Evolutionary conservation across 2,113 vertebrate species (phyloP).

Genomic region (Mionectes macconnelli): DNA sequence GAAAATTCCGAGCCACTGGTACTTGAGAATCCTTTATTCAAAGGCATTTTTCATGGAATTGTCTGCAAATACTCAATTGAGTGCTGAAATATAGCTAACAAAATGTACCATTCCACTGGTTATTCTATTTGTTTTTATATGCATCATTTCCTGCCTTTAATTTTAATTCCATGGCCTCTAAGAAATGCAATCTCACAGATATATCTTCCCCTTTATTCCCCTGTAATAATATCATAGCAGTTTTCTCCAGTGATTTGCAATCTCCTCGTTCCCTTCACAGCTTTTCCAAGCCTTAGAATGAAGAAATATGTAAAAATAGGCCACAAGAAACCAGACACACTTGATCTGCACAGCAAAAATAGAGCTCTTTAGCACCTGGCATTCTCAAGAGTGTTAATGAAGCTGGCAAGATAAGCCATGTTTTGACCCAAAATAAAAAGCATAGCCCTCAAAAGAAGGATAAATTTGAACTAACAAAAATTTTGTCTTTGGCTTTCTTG

Average conservation of each 20-base stretch:
- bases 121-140: neutral
- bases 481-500: neutral
- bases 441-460: neutral
- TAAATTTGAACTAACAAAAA: neutral
- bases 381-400: conserved; percentile 59
- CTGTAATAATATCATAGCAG: conserved; percentile 7
- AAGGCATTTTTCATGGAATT: neutral
- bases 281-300: conserved; percentile 29
- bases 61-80: neutral
- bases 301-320: conserved; percentile 63
- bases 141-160: neutral
- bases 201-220: neutral
- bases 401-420: conserved; percentile 18
- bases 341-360: conserved; percentile 54
- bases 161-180: neutral
- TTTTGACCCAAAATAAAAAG: conserved; percentile 56
- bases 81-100: neutral
- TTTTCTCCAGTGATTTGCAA: conserved; percentile 13
- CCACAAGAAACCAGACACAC: conserved; percentile 41
- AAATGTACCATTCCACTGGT: neutral
- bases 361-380: conserved; percentile 65
- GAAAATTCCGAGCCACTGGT: neutral
- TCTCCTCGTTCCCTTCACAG: neutral
- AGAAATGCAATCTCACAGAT: neutral
- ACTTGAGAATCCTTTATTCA: neutral